Evolutionary conservation across 2,888 invertebrate species (phyloP), one percentile per base, ranked within the genome.

Genomic region (Diadegma fenestrale): DNA sequence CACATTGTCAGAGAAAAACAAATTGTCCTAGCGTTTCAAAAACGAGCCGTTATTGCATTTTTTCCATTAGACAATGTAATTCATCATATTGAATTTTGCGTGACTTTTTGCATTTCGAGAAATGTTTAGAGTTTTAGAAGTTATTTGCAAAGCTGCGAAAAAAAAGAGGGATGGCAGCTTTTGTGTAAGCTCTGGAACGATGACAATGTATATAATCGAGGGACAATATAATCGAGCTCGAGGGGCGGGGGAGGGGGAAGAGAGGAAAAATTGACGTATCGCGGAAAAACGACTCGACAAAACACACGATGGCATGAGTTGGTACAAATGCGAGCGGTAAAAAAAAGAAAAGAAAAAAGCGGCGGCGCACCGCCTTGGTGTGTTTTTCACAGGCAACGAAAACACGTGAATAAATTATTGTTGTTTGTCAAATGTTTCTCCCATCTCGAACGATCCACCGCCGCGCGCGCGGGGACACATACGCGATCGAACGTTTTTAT

Each of bases 381-480:
- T 63, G 68, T 78, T 73, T 86, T 77, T 77, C 69, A 75, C 85
- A 72, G 86, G 83, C 82, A 82, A 86, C 85, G 91, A 94, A 93
- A 93, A 94, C 93, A 93, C 91, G 91, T 93, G 93, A 93, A 94
- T 93, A 94, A 94, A 93, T 94, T 91, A 93, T 93, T 90, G 91
- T 90, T 93, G 93, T 93, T 93, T 93, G 93, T 92, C 92, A 91
- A 93, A 93, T 92, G 92, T 92, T 92, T 90, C 89, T 89, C 77
- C 86, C 58, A 54, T 30, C 73, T 73, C 80, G 73, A 41, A 68
- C 14, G 48, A 30, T 58, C 63, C 48, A 45, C 30, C 30, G 30
- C 10, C 30, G 6, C 66, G 4, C 66, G 5, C 58, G 5, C 58
- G 6, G 19, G 6, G 22, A 63, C 41, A 63, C 63, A 30, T 48